Evolutionary conservation across 2,797 vertebrate species (phyloP).

Genomic region (Betta splendens): DNA sequence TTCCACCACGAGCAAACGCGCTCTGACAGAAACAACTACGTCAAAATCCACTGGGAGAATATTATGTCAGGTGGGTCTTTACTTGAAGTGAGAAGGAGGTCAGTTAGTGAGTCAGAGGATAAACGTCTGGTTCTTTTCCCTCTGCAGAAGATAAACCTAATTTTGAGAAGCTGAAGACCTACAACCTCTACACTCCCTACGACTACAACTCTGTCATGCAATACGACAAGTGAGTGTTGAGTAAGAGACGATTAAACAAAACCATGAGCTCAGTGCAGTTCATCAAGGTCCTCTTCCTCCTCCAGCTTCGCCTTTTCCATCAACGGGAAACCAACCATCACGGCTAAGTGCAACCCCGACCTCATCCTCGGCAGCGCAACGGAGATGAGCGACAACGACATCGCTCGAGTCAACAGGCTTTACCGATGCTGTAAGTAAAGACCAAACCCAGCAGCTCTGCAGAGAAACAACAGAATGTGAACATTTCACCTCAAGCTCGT

Average conservation of each 20-base stretch:
- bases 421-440: constrained; percentile 61
- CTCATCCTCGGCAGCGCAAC: background rate
- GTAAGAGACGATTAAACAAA: no score
- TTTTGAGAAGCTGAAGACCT: constrained; percentile 26
- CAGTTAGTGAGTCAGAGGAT: no score
- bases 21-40: no score
- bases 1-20: no score
- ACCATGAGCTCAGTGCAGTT: no score
- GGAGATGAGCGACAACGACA: constrained; percentile 27
- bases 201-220: constrained; percentile 69
- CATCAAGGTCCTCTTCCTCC: background rate
- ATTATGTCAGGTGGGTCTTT: no score
- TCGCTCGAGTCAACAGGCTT: constrained; percentile 46
- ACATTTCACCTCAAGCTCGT: no score
- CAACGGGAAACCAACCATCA: constrained; percentile 43
- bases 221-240: constrained; percentile 57
- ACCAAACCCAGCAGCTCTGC: no score
- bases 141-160: constrained; percentile 3
- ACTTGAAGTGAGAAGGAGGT: no score
- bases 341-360: background rate
- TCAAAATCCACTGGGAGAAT: no score
- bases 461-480: no score
- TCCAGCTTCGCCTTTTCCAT: constrained; percentile 49
- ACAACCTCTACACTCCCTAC: constrained; percentile 61
- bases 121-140: background rate